Base-by-base conservation (phyloP, 2,113 vertebrate genomes). In the Lota lota region DNA sequence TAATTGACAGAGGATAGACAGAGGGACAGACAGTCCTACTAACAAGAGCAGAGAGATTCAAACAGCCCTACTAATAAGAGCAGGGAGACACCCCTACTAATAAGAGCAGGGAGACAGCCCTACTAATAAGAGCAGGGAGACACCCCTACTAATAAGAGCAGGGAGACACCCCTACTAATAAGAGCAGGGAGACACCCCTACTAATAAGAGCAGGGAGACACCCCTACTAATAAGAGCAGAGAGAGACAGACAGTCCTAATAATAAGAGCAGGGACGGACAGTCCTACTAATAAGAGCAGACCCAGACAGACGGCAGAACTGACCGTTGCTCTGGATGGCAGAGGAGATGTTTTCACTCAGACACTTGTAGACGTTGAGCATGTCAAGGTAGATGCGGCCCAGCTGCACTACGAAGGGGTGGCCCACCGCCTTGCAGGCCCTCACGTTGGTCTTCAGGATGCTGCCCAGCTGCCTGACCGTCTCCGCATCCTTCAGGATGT, bases 351-450 rank as follows among this genome's bases (percentile, higher is more conserved):
- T 98, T 91, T 98, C 96, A 88, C 96, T 98, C 88, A 98, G 94
- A 92, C 96, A 98, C 93, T 98, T 98, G 87, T 98, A 98, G 65
- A 98, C 96, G 84, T 98, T 98, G 77, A 98, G 93, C 96, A 98
- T 98, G 93, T 98, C 96, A 90, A 98, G 92, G 89, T 98, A 98
- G 90, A 98, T 97, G 66, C 96, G 93, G 66, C 96, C 96, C 70
- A 98, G 93, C 84, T 98, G 96, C 79, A 95, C 94, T 19, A 97
- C 96, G 73, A 98, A 98, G 2, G 96, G 96, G 72, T 98, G 96
- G 17, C 96, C 96, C 40, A 98, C 96, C 20, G 96, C 96, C 90
- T 97, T 97, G 84, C 96, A 98, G 0, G 96, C 95, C 75, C 95
- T 81, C 22, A 98, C 96, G 1, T 98, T 98, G n/a, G 96, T 98